These are phyloP conservation scores for Allobates femoralis DNA, from an alignment of 2,797 vertebrate species.

Conservation along the genomic window DNA sequence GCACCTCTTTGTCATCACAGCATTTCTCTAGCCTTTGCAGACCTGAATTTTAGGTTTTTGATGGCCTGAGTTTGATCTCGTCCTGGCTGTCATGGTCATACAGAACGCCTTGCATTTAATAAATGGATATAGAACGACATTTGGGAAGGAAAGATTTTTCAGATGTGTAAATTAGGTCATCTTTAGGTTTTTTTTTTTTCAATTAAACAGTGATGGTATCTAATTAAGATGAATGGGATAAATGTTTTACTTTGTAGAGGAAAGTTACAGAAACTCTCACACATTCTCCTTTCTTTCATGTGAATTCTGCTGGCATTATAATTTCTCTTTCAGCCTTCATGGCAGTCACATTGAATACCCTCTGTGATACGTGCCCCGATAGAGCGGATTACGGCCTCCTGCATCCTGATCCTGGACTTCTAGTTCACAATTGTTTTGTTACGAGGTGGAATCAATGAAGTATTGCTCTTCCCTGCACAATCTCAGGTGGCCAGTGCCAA, in stretches of 20 bases:
- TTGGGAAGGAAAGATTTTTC: neutral
- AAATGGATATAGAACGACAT: neutral
- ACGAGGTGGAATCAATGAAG: constrained; percentile 19
- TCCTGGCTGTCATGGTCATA: neutral
- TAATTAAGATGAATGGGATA: constrained; percentile 29
- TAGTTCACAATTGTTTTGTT: neutral
- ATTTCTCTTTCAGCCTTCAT: constrained; percentile 10
- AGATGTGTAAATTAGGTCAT: constrained; percentile 28
- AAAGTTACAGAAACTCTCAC: constrained; percentile 13
- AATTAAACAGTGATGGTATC: constrained; percentile 21
- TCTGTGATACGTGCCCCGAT: neutral
- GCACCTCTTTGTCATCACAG: neutral
- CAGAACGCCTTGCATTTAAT: neutral
- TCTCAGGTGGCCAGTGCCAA: constrained; percentile 3
- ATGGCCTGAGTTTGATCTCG: neutral
- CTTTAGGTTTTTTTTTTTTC: neutral
- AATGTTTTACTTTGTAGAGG: constrained; percentile 26
- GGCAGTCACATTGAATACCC: constrained; percentile 27
- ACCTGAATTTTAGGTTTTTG: neutral
- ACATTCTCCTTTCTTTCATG: constrained; percentile 4
- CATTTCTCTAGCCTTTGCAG: no score
- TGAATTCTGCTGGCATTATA: constrained; percentile 23
- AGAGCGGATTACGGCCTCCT: neutral
- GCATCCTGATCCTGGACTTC: neutral
- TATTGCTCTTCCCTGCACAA: constrained; percentile 17